Base-by-base conservation (phyloP, 2,113 vertebrate genomes). In the Myiozetetes cayanensis region DNA sequence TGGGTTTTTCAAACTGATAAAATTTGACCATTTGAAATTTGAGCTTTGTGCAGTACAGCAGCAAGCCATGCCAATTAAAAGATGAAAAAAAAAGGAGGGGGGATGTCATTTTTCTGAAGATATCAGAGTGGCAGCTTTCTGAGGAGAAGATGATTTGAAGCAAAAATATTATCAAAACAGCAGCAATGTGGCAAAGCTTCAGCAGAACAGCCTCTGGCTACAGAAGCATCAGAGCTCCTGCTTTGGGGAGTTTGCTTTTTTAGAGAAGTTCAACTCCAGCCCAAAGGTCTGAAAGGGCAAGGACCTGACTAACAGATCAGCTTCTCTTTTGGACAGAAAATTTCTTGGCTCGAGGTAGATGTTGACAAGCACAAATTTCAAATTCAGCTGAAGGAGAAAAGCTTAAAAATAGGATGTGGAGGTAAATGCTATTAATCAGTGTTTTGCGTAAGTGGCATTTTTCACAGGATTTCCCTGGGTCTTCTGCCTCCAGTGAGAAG, bases 1-100 rank as follows among this genome's bases (percentile, higher is more conserved):
- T 46, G 46, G 10, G 10, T 6, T 73, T 87, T 91, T 87, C 25
- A 4, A 56, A 58, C 78, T 55, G 91, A 93, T 92, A 66, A 73
- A 76, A 94, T 75, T 20, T 85, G 79, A 76, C 88, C 72, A 79
- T 88, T 73, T 74, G 83, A 91, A 92, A 80, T 76, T 22, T 24
- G 4, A 76, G 37, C 82, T 95, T 58, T 70, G 46, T 77, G 73
- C 53, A 65, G 33, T 20, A 22, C 70, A 71, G 87, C 66, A 92
- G 85, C 83, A 56, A 90, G 58, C 53, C 43, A 24, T 39, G n/a
- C 15, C 85, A 95, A 88, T 90, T 96, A 93, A 88, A 83, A 96
- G 85, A 96, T 94, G 43, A 81, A 86, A 86, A 86, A 46, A 35
- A 50, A 28, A 12, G 14, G 16, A n/a, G 23, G 49, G 8, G 0